Percentiles rank a stretch among this genome's conserved stretches.
Conservation (phyloP, 2,888 invertebrate species). For the Hemaris fuciformis region DNA sequence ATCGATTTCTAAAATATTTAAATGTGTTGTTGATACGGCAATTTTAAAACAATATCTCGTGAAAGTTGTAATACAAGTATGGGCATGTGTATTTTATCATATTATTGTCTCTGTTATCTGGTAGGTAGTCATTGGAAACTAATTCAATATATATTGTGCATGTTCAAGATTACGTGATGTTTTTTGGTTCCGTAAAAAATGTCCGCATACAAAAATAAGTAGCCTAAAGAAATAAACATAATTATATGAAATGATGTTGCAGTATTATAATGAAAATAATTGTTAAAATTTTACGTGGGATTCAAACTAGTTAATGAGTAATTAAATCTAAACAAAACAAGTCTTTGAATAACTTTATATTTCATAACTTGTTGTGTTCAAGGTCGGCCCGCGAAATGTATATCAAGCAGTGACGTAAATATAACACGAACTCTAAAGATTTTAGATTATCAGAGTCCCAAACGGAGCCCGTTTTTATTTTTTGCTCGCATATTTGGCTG, state of each 20-base stretch:
- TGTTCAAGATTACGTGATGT: neutral
- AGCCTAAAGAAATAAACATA: neutral
- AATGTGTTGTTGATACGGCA: neutral
- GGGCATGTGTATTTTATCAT: neutral
- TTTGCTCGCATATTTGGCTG: slow-evolving; percentile 67
- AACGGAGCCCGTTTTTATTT: slow-evolving; percentile 33
- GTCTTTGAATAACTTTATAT: neutral
- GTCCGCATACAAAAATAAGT: neutral
- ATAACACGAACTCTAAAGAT: slow-evolving; percentile 42
- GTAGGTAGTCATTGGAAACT: neutral
- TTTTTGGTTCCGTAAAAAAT: neutral
- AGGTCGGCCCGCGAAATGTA: neutral
- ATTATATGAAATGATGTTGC: neutral
- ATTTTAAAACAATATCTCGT: neutral
- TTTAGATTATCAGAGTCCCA: slow-evolving; percentile 37
- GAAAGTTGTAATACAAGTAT: neutral
- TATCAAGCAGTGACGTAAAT: slow-evolving; percentile 23
- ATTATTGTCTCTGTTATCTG: neutral
- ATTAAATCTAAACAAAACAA: neutral
- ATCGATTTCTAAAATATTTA: neutral
- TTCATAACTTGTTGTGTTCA: neutral
- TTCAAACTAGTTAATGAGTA: neutral
- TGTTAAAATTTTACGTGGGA: neutral
- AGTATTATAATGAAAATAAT: neutral
- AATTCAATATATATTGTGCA: neutral